Conservation (phyloP, 2,888 invertebrate genomes). For the Dimorphilus gyrociliatus region DNA sequence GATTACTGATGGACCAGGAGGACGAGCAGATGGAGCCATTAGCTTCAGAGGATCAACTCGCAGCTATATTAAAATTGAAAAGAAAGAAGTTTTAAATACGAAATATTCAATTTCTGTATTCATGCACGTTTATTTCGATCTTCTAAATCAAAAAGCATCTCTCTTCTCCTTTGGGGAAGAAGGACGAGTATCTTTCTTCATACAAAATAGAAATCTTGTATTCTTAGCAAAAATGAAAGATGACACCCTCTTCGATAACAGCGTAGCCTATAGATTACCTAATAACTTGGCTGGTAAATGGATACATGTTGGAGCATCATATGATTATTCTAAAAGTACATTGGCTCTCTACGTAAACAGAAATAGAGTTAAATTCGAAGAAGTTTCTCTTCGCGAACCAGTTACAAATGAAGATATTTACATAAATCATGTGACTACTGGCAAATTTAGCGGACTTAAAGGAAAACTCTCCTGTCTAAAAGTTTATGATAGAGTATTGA, state of each 20-base stretch:
- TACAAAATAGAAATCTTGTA: too few species aligned
- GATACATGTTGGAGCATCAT: constrained; percentile 4
- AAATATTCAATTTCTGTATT: constrained; percentile 6
- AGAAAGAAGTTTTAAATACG: constrained; percentile 4
- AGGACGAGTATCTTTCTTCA: too few species aligned
- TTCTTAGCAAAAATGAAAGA: too few species aligned
- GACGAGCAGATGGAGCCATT: too few species aligned
- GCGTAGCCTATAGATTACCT: not conserved
- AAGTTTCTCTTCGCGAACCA: not conserved
- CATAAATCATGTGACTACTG: not conserved
- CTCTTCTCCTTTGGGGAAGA: too few species aligned
- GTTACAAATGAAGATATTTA: constrained; percentile 1
- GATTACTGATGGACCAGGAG: too few species aligned
- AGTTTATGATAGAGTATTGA: constrained; percentile 4
- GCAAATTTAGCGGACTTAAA: not conserved
- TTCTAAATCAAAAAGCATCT: too few species aligned
- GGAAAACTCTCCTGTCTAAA: constrained; percentile 6
- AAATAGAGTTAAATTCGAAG: not conserved
- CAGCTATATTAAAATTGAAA: not conserved
- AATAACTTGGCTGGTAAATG: too few species aligned
- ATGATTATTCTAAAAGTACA: constrained; percentile 1
- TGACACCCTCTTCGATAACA: not conserved
- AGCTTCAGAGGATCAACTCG: not conserved
- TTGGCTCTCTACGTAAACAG: constrained; percentile 3
- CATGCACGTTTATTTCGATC: constrained; percentile 3